Conservation (phyloP, 2,888 invertebrate genomes). For the Thera obeliscata region DNA sequence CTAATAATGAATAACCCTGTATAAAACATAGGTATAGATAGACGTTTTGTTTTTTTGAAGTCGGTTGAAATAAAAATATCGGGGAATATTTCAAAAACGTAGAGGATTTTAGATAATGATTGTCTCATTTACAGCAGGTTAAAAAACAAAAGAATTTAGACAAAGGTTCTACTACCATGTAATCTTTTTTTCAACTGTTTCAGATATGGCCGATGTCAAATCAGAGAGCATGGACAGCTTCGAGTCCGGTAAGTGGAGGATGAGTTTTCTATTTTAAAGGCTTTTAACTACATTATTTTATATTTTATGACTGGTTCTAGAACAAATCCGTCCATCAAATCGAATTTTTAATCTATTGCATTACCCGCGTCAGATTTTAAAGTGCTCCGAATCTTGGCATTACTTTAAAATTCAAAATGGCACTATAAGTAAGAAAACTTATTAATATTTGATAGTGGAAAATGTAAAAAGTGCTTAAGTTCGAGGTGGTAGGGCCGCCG, state of each 20-base stretch:
- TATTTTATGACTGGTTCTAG: not conserved
- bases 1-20: too few species aligned
- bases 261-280: conserved; percentile 38
- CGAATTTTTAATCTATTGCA: not conserved
- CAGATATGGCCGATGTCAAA: conserved; percentile 77
- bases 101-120: too few species aligned
- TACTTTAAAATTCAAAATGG: conserved; percentile 57
- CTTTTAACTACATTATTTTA: not conserved
- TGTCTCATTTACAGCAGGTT: too few species aligned
- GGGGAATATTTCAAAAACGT: too few species aligned
- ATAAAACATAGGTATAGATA: too few species aligned
- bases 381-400: conserved; percentile 33
- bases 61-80: too few species aligned
- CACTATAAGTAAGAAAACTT: conserved; percentile 54
- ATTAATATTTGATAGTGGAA: conserved; percentile 79
- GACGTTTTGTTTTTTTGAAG: too few species aligned
- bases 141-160: too few species aligned
- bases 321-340: not conserved
- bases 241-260: conserved; percentile 70
- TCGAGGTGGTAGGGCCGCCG: conserved; percentile 70
- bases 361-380: not conserved
- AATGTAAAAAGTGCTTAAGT: conserved; percentile 75
- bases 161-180: not conserved
- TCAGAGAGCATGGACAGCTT: conserved; percentile 81
- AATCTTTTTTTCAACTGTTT: conserved; percentile 39